Base-by-base conservation (phyloP, 2,888 invertebrate genomes). In the Drosophila cyrtoloma region DNA sequence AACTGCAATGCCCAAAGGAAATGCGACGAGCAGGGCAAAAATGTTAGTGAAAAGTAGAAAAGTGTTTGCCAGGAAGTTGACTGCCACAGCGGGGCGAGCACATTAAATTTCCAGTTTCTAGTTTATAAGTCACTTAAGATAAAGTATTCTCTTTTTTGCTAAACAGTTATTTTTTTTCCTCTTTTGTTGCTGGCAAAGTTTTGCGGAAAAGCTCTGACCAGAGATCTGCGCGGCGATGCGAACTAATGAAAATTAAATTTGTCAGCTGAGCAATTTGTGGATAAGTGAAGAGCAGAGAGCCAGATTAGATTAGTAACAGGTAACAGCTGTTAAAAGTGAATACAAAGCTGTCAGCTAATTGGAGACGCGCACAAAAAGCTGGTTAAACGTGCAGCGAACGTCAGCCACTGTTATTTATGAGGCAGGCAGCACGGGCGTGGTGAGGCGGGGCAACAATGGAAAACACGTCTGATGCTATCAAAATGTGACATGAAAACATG, bases 1-100 rank as follows among this genome's bases (percentile, higher is more conserved):
- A 88, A 87, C 90, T 89, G 86, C 91, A 86, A 89, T 86, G 82
- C 89, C 91, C 89, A 82, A 77, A 84, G 91, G 89, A 87, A 86
- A 84, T 86, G 82, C 89, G 90, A 77, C 77, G 77, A 88, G 88
- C 76, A 71, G 73, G 71, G 71, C 69, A 70, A 81, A 86, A 89
- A 89, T 89, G 75, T 81, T 89, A 71, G 86, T 75, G 77, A 76
- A 82, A 78, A 83, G 79, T 79, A 83, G 22, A 81, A 90, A 79
- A 86, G 84, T 84, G 84, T 71, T 83, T 86, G 90, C 79, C 87
- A 51, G 37, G 89, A 86, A 90, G 81, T 84, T 90, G 78, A 66
- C 26, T 75, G 76, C 84, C 87, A 71, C 82, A 79, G 55, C 76
- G 72, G 69, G 82, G 81, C 35, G 56, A 79, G 89, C 84, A 74